These are phyloP conservation scores for Heliocidaris erythrogramma DNA, from an alignment of 35 echinoderm and acorn worm species.

Conservation along the genomic window DNA sequence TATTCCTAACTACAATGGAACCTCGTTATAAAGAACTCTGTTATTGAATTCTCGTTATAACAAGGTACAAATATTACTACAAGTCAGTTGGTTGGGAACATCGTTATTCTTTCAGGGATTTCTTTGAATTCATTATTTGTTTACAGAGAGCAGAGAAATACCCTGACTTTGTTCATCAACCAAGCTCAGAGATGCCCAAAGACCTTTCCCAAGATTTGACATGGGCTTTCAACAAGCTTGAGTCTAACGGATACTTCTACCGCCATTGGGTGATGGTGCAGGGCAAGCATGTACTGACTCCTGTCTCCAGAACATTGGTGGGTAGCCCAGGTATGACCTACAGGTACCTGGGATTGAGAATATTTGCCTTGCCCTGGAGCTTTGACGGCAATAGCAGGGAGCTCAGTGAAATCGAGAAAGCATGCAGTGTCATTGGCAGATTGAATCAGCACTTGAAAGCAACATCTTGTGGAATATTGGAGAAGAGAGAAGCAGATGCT, in stretches of 20 bases:
- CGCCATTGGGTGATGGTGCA: constrained; percentile 64
- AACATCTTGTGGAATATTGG: constrained; percentile 36
- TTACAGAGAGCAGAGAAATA: constrained; percentile 56
- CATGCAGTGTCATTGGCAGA: constrained; percentile 50
- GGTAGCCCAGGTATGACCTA: constrained; percentile 64
- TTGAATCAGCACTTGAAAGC: constrained; percentile 53
- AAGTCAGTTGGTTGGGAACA: no score
- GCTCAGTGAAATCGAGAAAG: constrained; percentile 59
- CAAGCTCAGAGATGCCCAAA: not conserved
- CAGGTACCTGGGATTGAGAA: constrained; percentile 62
- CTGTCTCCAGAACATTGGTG: constrained; percentile 56
- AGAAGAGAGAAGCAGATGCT: not conserved
- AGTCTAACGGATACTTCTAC: constrained; percentile 58
- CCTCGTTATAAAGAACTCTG: no score
- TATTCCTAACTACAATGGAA: no score
- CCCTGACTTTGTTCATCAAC: constrained; percentile 54
- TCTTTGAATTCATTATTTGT: no score
- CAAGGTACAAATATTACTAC: no score
- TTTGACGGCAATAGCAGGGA: constrained; percentile 14
- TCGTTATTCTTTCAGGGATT: no score
- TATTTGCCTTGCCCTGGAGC: constrained; percentile 68
- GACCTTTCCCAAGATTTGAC: constrained; percentile 50
- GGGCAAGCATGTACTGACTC: constrained; percentile 49
- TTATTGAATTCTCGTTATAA: no score
- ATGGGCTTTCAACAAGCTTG: constrained; percentile 68